These are phyloP conservation scores for Hoplodrina ambigua DNA, from an alignment of 2,888 invertebrate genomes.

Conservation along the genomic window DNA sequence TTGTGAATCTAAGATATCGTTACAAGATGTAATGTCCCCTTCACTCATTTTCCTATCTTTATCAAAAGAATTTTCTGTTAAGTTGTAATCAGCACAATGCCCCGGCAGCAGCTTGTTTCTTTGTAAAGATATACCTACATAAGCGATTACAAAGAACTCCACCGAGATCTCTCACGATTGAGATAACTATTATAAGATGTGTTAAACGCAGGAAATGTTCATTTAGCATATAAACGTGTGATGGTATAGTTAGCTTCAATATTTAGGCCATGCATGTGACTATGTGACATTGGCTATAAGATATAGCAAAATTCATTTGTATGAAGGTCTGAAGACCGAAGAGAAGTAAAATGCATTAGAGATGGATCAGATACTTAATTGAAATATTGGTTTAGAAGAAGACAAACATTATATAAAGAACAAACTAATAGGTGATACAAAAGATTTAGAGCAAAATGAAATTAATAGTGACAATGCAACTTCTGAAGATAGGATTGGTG, in stretches of 20 bases:
- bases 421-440: neutral
- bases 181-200: slow-evolving; percentile 41
- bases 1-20: neutral
- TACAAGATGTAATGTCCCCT: neutral
- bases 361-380: neutral
- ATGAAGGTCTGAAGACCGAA: neutral
- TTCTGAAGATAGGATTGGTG: neutral
- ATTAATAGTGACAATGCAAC: neutral
- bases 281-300: slow-evolving; percentile 4
- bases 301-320: neutral
- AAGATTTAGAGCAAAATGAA: neutral
- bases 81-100: slow-evolving; percentile 15
- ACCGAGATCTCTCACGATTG: slow-evolving; percentile 41
- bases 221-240: slow-evolving; percentile 46
- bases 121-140: slow-evolving; percentile 9
- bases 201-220: slow-evolving; percentile 52
- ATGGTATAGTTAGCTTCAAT: slow-evolving; percentile 20
- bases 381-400: neutral
- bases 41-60: slow-evolving; percentile 10
- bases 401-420: neutral
- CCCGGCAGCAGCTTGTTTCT: slow-evolving; percentile 24
- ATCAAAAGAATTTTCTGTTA: slow-evolving; percentile 6
- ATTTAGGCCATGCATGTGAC: slow-evolving; percentile 23
- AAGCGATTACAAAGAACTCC: slow-evolving; percentile 36
- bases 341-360: neutral